These are phyloP conservation scores for Platycheirus rosarum DNA, from an alignment of 2,888 invertebrate genomes.

Conservation along the genomic window DNA sequence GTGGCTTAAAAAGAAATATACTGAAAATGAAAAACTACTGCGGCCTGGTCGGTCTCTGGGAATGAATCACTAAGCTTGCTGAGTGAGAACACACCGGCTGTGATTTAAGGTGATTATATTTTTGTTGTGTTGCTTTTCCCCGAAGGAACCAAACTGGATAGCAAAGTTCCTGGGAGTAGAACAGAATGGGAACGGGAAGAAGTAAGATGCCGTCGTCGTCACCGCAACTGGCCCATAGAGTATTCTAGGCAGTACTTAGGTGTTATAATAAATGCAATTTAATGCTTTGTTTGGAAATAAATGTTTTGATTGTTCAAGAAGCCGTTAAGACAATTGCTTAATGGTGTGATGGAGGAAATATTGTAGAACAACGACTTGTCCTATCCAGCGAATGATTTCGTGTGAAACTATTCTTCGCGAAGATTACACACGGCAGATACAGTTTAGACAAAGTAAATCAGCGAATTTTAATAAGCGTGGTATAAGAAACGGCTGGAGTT, in stretches of 20 bases:
- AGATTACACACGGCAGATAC: constrained; percentile 11
- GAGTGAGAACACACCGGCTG: constrained; percentile 14
- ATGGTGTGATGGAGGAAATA: background rate
- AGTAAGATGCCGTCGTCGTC: too few species aligned
- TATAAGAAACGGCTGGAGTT: background rate
- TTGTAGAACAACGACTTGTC: background rate
- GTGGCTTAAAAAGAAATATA: constrained; percentile 18
- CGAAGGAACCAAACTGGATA: background rate
- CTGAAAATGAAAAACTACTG: constrained; percentile 35
- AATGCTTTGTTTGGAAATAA: constrained; percentile 23
- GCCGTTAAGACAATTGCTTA: constrained; percentile 3
- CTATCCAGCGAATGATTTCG: constrained; percentile 6
- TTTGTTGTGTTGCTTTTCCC: background rate
- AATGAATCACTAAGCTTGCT: constrained; percentile 22
- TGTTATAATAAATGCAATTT: constrained; percentile 29
- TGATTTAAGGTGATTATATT: constrained; percentile 47
- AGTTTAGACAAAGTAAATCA: constrained; percentile 20
- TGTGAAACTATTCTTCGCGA: constrained; percentile 22
- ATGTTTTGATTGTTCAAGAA: constrained; percentile 21
- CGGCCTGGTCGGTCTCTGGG: constrained; percentile 23
- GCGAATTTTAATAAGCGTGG: background rate
- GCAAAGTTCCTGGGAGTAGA: background rate
- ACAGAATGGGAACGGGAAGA: too few species aligned
- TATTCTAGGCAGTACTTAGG: background rate
- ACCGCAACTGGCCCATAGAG: background rate